Evolutionary conservation across 2,797 vertebrate genomes (phyloP).

Genomic region (Sebastes trivittatus): DNA sequence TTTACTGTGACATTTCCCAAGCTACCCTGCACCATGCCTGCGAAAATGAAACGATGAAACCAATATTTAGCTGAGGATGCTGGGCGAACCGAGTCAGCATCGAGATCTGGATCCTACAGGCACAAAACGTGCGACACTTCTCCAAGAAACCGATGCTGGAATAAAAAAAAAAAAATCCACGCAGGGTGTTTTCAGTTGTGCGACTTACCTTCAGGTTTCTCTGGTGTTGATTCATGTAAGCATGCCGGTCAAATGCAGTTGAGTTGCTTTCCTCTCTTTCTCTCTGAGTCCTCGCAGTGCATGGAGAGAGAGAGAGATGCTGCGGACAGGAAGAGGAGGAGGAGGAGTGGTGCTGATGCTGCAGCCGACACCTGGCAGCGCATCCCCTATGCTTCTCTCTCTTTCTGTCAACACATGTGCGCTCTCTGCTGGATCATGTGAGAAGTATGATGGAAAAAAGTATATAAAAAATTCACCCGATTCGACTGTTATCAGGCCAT

Average conservation of each 20-base stretch:
- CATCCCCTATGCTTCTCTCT: conserved; percentile 2
- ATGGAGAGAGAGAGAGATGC: conserved; percentile 33
- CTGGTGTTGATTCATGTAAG: conserved; percentile 27
- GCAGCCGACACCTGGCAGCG: conserved; percentile 70
- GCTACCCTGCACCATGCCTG: background rate
- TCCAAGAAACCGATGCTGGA: background rate
- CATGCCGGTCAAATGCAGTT: conserved; percentile 23
- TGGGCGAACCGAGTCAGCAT: conserved; percentile 18
- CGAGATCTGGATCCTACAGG: background rate
- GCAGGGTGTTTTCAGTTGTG: background rate
- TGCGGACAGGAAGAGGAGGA: conserved; percentile 57
- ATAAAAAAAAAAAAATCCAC: background rate
- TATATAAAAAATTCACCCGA: too few species aligned
- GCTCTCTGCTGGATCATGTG: background rate
- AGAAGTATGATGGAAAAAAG: background rate
- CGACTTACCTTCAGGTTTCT: conserved; percentile 56
- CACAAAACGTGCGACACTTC: conserved; percentile 34
- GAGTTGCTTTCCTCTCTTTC: conserved; percentile 35
- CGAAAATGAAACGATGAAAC: background rate
- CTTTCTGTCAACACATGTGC: background rate
- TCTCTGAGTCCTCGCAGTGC: conserved; percentile 12
- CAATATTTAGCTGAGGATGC: background rate
- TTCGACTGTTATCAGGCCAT: too few species aligned
- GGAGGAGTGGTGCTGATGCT: conserved; percentile 75
- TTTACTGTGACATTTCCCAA: background rate